phyloP scores from a whole-genome alignment of 2,113 vertebrate species.

The Heloderma charlesbogerti region DNA sequence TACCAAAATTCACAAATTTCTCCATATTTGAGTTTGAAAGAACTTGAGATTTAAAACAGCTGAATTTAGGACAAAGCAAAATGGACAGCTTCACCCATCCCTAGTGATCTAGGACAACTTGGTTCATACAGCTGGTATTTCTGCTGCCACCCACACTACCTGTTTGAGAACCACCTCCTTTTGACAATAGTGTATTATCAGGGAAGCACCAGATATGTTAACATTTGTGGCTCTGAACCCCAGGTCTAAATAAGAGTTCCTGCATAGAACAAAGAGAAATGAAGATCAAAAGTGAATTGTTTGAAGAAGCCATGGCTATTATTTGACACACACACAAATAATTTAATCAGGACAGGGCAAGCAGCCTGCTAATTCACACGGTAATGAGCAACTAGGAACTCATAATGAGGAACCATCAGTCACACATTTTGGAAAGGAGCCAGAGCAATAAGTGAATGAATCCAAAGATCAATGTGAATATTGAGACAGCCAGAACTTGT shows the following conservation, averaged over 20 bases:
- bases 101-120: too few species aligned
- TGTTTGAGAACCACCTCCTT: not conserved
- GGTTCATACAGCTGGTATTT: too few species aligned
- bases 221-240: not conserved
- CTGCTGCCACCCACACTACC: not conserved
- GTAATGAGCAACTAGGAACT: constrained; percentile 24
- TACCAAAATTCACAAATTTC: too few species aligned
- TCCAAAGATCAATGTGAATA: constrained; percentile 10
- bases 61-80: too few species aligned
- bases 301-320: not conserved
- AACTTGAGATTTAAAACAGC: too few species aligned
- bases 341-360: constrained; percentile 8
- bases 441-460: constrained; percentile 1
- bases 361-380: constrained; percentile 18
- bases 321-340: not conserved
- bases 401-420: not conserved
- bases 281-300: constrained; percentile 1
- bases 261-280: not conserved
- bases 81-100: too few species aligned
- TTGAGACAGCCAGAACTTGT: not conserved
- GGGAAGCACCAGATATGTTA: not conserved
- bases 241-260: not conserved
- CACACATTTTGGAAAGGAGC: not conserved
- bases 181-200: not conserved
- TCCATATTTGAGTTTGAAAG: too few species aligned